phyloP scores from a whole-genome alignment of 1,140 invertebrate genomes.

The Mamestra configurata region DNA sequence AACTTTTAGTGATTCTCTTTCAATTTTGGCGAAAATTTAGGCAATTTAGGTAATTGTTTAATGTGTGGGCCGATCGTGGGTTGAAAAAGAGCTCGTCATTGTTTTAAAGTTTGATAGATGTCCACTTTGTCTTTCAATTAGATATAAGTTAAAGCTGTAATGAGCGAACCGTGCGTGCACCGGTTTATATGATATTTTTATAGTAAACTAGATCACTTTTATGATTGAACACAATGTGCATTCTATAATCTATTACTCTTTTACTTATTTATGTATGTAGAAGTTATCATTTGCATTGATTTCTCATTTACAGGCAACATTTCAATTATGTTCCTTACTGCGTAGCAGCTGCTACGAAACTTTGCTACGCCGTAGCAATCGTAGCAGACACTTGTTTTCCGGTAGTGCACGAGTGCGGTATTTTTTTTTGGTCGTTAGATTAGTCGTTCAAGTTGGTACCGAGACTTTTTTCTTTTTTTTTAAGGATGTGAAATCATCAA shows the following conservation, averaged over 20 bases:
- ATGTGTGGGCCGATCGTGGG: background rate
- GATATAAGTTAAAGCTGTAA: background rate
- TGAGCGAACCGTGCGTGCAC: too few relatives aligned
- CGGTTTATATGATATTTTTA: too few relatives aligned
- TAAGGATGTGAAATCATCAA: too few relatives aligned
- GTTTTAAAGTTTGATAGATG: background rate
- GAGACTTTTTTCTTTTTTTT: too few relatives aligned
- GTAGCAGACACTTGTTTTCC: background rate
- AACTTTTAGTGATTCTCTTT: slow-evolving; percentile 37
- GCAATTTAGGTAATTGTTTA: slow-evolving; percentile 16
- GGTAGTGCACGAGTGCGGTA: too few relatives aligned
- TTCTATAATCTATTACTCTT: too few relatives aligned
- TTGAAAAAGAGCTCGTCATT: background rate
- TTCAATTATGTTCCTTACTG: too few relatives aligned
- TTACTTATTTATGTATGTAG: too few relatives aligned
- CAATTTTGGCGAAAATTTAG: slow-evolving; percentile 8
- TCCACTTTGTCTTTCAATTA: background rate
- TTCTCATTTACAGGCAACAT: too few relatives aligned
- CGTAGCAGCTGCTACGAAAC: background rate
- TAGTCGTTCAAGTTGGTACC: background rate
- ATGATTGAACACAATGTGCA: too few relatives aligned
- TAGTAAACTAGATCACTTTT: too few relatives aligned
- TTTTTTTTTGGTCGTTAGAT: background rate
- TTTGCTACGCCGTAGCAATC: background rate
- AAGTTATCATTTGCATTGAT: too few relatives aligned